Conservation (phyloP, 2,888 invertebrate species). For the Phaedon cochleariae region DNA sequence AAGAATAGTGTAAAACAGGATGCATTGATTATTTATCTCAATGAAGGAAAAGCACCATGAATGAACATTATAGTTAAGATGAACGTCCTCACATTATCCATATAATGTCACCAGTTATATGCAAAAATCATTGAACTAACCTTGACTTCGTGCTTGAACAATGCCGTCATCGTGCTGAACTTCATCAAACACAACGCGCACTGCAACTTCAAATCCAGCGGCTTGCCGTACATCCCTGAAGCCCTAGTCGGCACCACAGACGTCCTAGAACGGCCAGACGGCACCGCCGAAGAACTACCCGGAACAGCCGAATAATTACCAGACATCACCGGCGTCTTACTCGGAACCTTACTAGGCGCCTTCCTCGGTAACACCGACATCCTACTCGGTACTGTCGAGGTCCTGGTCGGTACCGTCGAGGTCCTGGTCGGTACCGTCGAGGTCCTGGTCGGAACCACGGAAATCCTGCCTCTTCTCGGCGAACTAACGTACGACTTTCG, state of each 20-base stretch:
- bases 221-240: not conserved
- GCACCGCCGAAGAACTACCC: not conserved
- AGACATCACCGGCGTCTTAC: no score
- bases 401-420: not conserved
- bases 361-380: not conserved
- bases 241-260: not conserved
- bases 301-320: no score
- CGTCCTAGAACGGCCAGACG: not conserved
- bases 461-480: constrained; percentile 24
- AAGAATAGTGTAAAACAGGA: no score
- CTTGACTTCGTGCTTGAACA: constrained; percentile 44
- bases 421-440: not conserved
- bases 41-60: no score
- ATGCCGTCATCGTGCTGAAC: constrained; percentile 48
- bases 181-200: constrained; percentile 52
- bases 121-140: constrained; percentile 14
- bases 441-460: not conserved
- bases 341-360: not conserved
- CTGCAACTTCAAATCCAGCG: constrained; percentile 26
- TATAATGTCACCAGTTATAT: no score
- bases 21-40: no score
- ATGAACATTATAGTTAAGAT: no score
- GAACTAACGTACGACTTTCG: constrained; percentile 40
- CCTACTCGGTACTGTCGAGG: not conserved
- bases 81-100: no score